Evolutionary conservation across 1,140 invertebrate species (phyloP), one percentile per base, ranked within the genome.

Genomic region (Drosophila albomicans): DNA sequence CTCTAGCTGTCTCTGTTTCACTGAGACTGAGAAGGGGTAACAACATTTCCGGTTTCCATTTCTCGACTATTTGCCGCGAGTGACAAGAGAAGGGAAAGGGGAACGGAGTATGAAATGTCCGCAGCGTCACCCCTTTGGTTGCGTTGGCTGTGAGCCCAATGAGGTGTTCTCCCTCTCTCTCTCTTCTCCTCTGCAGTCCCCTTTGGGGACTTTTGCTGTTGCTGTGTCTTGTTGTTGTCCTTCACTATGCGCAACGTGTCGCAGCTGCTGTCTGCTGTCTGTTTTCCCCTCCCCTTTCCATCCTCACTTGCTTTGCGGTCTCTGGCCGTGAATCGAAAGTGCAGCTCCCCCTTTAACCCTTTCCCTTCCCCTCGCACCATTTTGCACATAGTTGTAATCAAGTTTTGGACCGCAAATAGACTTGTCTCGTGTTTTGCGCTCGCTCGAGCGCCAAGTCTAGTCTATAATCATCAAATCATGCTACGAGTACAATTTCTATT

Each of bases 41-140:
- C 85, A 88, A 87, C 82, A 87, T 87, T 88, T 87, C 82, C 82
- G 82, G 82, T 87, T 88, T 87, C 82, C 82, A 87, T 87, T 87
- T 87, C 82, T 88, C 68, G 82, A 70, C 82, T 70, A 75, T 70
- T 75, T 75, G 72, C 10, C 72, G 72, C 64, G 68, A 67, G 77
- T 76, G 79, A 73, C 77, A 6, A 15, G 52, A 1, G n/a, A 25
- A 3, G 13, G 28, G 35, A 11, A 3, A 16, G 28, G n/a, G 28
- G 8, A 10, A 32, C 0, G 16, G 16, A 3, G 51, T 30, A 1
- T 35, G 64, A 77, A 84, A 86, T 87, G 82, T 82, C 84, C 82
- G 82, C 82, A 86, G 79, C 75, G 68, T 45, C 63, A 70, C 57
- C 66, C 72, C 51, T 41, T 64, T 46, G 48, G 35, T 0, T n/a